Evolutionary conservation across 2,888 invertebrate genomes (phyloP).

Genomic region (Apotomis turbidana): DNA sequence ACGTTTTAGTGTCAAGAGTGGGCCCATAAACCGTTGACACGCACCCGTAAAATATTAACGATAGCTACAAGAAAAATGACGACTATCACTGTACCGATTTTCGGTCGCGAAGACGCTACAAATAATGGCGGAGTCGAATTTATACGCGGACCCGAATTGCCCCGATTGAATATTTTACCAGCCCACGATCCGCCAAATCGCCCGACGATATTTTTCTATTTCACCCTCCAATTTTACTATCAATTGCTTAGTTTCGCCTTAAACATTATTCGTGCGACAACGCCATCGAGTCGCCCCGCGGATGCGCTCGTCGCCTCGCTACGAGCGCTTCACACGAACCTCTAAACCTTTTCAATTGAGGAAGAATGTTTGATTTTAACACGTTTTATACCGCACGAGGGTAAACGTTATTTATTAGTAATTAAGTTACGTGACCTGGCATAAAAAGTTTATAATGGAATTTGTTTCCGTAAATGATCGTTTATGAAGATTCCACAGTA

Average conservation of each 20-base stretch:
- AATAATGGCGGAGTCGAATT: slow-evolving; percentile 80
- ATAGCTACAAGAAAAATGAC: slow-evolving; percentile 82
- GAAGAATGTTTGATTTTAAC: slow-evolving; percentile 15
- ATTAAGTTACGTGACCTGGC: slow-evolving; percentile 6
- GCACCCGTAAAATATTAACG: slow-evolving; percentile 83
- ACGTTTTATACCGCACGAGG: background rate
- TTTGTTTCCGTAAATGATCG: slow-evolving; percentile 21
- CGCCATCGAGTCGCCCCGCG: slow-evolving; percentile 48
- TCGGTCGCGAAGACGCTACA: slow-evolving; percentile 80
- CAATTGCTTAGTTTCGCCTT: slow-evolving; percentile 81
- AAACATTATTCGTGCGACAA: slow-evolving; percentile 75
- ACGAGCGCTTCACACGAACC: slow-evolving; percentile 35
- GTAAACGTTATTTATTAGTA: slow-evolving; percentile 4
- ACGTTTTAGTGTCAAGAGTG: slow-evolving; percentile 83
- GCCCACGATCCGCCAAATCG: slow-evolving; percentile 81
- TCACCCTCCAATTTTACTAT: slow-evolving; percentile 80
- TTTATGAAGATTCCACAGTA: slow-evolving; percentile 30
- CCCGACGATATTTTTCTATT: slow-evolving; percentile 82
- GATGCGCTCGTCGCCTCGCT: slow-evolving; percentile 26
- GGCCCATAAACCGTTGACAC: slow-evolving; percentile 82
- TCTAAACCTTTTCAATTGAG: slow-evolving; percentile 23
- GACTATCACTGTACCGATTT: slow-evolving; percentile 82
- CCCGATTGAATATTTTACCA: slow-evolving; percentile 84
- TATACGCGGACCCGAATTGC: slow-evolving; percentile 81
- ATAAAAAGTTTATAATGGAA: slow-evolving; percentile 2